Percentiles rank a stretch among this genome's conserved stretches.
Conservation (phyloP, 2,797 vertebrate species). For the Gobio occitaniae region DNA sequence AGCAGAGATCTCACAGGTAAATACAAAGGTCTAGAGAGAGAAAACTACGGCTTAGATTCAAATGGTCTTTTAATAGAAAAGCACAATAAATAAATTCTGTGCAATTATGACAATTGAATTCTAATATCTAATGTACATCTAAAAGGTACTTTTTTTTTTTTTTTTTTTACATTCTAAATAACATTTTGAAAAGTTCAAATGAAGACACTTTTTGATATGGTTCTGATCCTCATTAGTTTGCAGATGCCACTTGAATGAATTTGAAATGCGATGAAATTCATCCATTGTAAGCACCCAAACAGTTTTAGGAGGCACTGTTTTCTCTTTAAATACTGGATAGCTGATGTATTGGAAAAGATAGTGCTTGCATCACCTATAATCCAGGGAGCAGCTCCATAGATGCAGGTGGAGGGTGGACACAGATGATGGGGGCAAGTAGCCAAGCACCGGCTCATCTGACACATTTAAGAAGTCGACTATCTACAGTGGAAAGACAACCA, state of each 20-base stretch:
- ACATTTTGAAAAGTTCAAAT: background rate
- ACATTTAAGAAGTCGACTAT: slow-evolving; percentile 96
- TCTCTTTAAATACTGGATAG: background rate
- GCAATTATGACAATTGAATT: background rate
- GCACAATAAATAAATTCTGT: background rate
- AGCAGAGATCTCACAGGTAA: slow-evolving; percentile 90
- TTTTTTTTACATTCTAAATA: background rate
- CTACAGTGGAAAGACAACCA: slow-evolving; percentile 70
- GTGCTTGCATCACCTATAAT: slow-evolving; percentile 86
- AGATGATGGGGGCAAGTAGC: slow-evolving; percentile 92
- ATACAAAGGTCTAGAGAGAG: slow-evolving; percentile 85
- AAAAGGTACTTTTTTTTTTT: too few species aligned
- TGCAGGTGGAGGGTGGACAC: slow-evolving; percentile 89
- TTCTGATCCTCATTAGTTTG: background rate
- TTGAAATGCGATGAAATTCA: background rate
- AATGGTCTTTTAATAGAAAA: background rate
- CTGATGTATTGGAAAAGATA: background rate
- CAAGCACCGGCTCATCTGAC: slow-evolving; percentile 95
- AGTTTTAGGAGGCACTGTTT: background rate
- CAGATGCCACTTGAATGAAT: too few species aligned
- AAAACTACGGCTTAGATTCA: background rate
- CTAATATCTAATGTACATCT: too few species aligned
- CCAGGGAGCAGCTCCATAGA: slow-evolving; percentile 96
- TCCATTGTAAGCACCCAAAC: background rate
- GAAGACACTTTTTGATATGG: background rate